phyloP scores from a whole-genome alignment of 2,113 vertebrate genomes.

The Chionodraco myersi region DNA sequence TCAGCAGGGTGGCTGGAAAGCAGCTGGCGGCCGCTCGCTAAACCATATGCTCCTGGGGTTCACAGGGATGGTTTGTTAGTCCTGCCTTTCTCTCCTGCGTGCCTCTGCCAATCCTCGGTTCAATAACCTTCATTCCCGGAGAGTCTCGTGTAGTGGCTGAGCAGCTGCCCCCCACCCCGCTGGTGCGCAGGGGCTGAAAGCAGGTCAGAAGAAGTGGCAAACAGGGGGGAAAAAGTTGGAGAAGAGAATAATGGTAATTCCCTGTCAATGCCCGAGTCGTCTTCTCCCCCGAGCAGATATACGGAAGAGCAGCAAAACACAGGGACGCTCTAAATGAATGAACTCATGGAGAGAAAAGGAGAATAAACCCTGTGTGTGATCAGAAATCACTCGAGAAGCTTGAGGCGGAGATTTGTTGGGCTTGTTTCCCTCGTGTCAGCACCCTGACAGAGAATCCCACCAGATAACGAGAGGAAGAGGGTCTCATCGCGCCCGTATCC shows the following conservation, averaged over 20 bases:
- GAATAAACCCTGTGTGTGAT: slow-evolving; percentile 32
- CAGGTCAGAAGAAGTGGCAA: slow-evolving; percentile 53
- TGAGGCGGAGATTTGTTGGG: slow-evolving; percentile 55
- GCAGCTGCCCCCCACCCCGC: slow-evolving; percentile 16
- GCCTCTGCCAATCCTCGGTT: slow-evolving; percentile 45
- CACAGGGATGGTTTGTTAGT: slow-evolving; percentile 29
- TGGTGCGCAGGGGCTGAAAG: slow-evolving; percentile 26
- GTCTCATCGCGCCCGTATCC: slow-evolving; percentile 33
- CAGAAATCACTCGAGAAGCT: slow-evolving; percentile 48
- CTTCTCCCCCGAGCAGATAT: slow-evolving; percentile 32
- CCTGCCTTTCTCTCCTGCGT: slow-evolving; percentile 17
- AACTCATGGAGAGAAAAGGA: slow-evolving; percentile 28
- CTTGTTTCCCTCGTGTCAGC: slow-evolving; percentile 57
- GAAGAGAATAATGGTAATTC: slow-evolving; percentile 25
- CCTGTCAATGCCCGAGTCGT: slow-evolving; percentile 50
- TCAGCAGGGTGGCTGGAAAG: slow-evolving; percentile 63
- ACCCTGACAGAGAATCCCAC: slow-evolving; percentile 41
- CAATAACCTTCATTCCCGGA: slow-evolving; percentile 54
- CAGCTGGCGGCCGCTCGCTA: slow-evolving; percentile 64
- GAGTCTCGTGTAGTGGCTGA: slow-evolving; percentile 10
- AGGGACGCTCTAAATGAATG: slow-evolving; percentile 16
- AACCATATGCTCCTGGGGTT: slow-evolving; percentile 61
- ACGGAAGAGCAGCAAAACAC: slow-evolving; percentile 37
- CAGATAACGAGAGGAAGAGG: slow-evolving; percentile 37
- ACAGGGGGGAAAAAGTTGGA: slow-evolving; percentile 52